Evolutionary conservation across 2,113 vertebrate genomes (phyloP).

Genomic region (Globicephala melas): DNA sequence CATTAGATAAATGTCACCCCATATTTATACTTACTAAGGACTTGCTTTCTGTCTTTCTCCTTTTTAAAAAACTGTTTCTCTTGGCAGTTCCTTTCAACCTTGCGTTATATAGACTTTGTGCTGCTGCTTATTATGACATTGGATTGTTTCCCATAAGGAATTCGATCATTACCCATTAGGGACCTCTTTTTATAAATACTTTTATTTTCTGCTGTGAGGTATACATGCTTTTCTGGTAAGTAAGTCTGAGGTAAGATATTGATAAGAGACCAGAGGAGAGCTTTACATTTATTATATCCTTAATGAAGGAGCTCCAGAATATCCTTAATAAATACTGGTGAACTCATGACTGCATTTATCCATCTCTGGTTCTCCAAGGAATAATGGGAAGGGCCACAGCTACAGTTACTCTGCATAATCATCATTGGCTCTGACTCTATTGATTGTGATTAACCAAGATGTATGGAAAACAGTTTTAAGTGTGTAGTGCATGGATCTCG

Average conservation of each 20-base stretch:
- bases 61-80: neutral
- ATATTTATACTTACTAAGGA: neutral
- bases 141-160: slow-evolving; percentile 54
- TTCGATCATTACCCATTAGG: slow-evolving; percentile 48
- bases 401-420: slow-evolving; percentile 65
- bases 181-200: slow-evolving; percentile 65
- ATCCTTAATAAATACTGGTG: slow-evolving; percentile 74
- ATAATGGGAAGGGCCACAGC: slow-evolving; percentile 64
- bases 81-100: slow-evolving; percentile 6
- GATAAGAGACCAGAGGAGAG: slow-evolving; percentile 37
- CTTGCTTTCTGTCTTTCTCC: neutral
- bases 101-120: slow-evolving; percentile 38
- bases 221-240: slow-evolving; percentile 68
- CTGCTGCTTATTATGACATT: neutral
- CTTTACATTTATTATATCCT: slow-evolving; percentile 58
- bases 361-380: slow-evolving; percentile 71
- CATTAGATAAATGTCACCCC: neutral
- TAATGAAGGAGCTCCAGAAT: slow-evolving; percentile 66
- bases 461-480: slow-evolving; percentile 74
- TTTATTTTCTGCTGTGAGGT: slow-evolving; percentile 56
- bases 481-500: slow-evolving; percentile 59
- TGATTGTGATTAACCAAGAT: slow-evolving; percentile 80
- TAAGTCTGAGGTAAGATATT: slow-evolving; percentile 78
- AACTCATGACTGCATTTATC: slow-evolving; percentile 70
- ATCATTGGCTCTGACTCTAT: slow-evolving; percentile 70